A percentile compares a stretch with the other conserved stretches of the same genome.
Conservation (phyloP, 2,797 vertebrate species). For the Rhadinocentrus ornatus region DNA sequence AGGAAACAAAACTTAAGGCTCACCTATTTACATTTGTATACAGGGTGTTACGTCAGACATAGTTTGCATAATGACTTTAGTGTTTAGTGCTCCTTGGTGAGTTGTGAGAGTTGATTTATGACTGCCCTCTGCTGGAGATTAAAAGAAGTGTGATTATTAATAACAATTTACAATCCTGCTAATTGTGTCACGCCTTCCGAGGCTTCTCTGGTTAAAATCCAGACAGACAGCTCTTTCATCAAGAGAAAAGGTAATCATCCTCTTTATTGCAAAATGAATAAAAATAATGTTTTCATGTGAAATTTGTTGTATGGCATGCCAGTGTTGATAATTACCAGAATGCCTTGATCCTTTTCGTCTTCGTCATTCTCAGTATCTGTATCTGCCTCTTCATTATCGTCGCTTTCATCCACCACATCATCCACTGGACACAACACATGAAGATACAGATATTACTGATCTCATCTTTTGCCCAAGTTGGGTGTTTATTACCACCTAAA, state of each 20-base stretch:
- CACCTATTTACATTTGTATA: background rate
- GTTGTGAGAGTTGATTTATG: conserved; percentile 8
- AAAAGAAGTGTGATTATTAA: conserved; percentile 7
- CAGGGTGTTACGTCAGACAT: conserved; percentile 1
- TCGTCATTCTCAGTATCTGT: conserved; percentile 91
- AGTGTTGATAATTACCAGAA: conserved; percentile 77
- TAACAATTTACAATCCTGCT: background rate
- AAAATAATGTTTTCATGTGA: conserved; percentile 4
- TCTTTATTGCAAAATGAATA: conserved; percentile 6
- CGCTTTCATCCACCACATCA: conserved; percentile 96
- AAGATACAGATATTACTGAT: conserved; percentile 11
- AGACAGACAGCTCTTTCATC: background rate
- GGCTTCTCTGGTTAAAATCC: background rate
- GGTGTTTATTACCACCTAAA: background rate
- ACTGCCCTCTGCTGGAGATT: conserved; percentile 55
- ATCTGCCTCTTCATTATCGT: conserved; percentile 94
- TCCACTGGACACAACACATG: conserved; percentile 85
- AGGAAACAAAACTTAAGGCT: conserved; percentile 11
- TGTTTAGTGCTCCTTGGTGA: background rate
- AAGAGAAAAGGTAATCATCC: conserved; percentile 18
- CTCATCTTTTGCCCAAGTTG: background rate
- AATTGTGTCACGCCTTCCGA: background rate
- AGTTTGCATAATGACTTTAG: background rate
- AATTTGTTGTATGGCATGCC: conserved; percentile 8
- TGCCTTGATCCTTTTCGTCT: conserved; percentile 86